Evolutionary conservation across 2,797 vertebrate genomes (phyloP), one percentile per base, ranked within the genome.

Genomic region (Dromococcyx pavoninus): DNA sequence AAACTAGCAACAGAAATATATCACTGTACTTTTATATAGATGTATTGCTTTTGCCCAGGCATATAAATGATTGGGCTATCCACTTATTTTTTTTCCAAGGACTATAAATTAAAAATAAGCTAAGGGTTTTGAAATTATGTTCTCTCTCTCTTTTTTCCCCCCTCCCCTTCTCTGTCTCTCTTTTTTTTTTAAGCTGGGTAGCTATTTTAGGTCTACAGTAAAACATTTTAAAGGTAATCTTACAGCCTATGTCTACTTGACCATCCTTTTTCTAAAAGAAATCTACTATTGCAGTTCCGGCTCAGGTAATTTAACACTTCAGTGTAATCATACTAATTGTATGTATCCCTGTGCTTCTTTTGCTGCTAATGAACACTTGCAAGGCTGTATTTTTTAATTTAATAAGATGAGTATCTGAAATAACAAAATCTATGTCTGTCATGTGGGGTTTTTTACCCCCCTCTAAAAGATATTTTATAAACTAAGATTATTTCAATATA

Each of bases 11-110:
- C 97, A 97, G 97, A 98, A 98, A 98, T 98, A 98, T 97, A 98
- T 98, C 98, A 98, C 98, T 97, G 97, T 96, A 97, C 98, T 98
- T 98, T 98, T 98, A 98, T 98, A 98, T 98, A 98, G 98, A 98
- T 98, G 98, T 98, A 98, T 98, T 97, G 98, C 98, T 98, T 98
- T 98, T 97, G 97, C 98, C 96, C 96, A 95, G 96, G 97, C 97
- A 97, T 97, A 98, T 98, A 98, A 98, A 98, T 98, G 98, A 98
- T 98, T 97, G 97, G 97, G 97, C 97, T 97, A 97, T 96, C 96
- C 97, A 97, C 97, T 97, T 97, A 97, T 97, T 97, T 97, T 98
- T 98, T 96, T 97, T 94, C 94, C 97, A 97, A 97, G 96, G 95
- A 96, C 97, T 97, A 98, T 98, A 98, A 98, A 98, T 98, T 98